Base-by-base conservation (phyloP, 1,140 invertebrate genomes). In the Tyrophagus putrescentiae region DNA sequence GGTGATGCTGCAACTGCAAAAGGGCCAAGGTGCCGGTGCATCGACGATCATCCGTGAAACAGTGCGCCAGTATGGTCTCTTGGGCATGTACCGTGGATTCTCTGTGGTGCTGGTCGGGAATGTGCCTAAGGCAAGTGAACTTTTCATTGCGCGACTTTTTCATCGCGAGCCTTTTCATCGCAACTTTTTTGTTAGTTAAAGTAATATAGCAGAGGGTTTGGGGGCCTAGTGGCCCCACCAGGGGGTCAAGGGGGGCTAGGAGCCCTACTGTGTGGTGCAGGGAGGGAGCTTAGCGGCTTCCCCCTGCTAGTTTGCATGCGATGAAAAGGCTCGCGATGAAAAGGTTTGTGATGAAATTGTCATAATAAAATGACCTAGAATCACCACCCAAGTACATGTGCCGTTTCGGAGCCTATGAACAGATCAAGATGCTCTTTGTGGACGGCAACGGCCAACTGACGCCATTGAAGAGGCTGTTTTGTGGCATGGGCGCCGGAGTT, bases 91-190 rank as follows among this genome's bases (percentile, higher is more conserved):
- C 71, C 77, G 94, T 64, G 95, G 95, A n/a, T 78, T 98, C 66
- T 98, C 1, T 97, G 96, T 74, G 92, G 92, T n/a, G 95, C 90
- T 18, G 94, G 97, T 70, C 92, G 92, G 11, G 97, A 97, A 75
- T 95, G 90, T 32, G 92, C 89, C n/a, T n/a, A n/a, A n/a, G n/a
- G n/a, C n/a, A n/a, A n/a, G n/a, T n/a, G n/a, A n/a, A n/a, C n/a
- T n/a, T n/a, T n/a, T n/a, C n/a, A n/a, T n/a, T n/a, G n/a, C n/a
- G n/a, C n/a, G n/a, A n/a, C n/a, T n/a, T n/a, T n/a, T n/a, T n/a
- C n/a, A n/a, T n/a, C n/a, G n/a, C n/a, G n/a, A n/a, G n/a, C n/a
- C n/a, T n/a, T n/a, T n/a, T n/a, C n/a, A n/a, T n/a, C n/a, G n/a
- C n/a, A n/a, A n/a, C n/a, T n/a, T n/a, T n/a, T n/a, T n/a, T n/a